Base-by-base conservation (phyloP, 2,888 invertebrate species). In the Dryobotodes eremita region DNA sequence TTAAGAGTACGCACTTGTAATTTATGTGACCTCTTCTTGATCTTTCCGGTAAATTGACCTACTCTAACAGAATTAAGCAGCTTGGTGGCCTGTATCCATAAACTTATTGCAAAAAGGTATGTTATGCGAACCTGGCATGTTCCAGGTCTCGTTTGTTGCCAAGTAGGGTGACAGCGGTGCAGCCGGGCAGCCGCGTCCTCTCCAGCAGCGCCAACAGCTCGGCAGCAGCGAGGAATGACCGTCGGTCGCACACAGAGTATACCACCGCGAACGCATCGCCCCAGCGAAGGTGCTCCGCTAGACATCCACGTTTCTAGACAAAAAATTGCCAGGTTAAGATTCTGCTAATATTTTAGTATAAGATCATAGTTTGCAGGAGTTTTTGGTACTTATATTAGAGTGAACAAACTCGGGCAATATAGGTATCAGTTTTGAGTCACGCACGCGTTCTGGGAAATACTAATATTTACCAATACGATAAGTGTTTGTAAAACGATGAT, bases 91-190 rank as follows among this genome's bases (percentile, higher is more conserved):
- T 57, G 57, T 50, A 64, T 83, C 17, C 48, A 36, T 68, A 57
- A 36, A 59, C 15, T 2, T n/a, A 20, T 50, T 23, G 26, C 13
- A 55, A 71, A 66, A 62, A 26, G 15, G 15, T 48, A n/a, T 48
- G 36, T 65, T 75, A 46, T 64, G 31, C 75, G n/a, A 93, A 98
- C 98, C 98, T 98, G 87, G 98, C 98, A 96, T 98, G 98, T 95
- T 98, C 98, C 92, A 98, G 97, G 96, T 98, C 98, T 89, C 98
- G 97, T 95, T 98, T 98, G 94, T 98, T 98, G 80, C 98, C 98
- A 81, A 98, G 97, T 71, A 98, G 94, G 74, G 98, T 97, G 82
- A 98, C 98, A 72, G 98, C 98, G 86, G 98, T 98, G 92, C 98
- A 98, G 71, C 98, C 98, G 31, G 98, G 98, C 82, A 98, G 95